Base-by-base conservation (phyloP, 2,888 invertebrate genomes). In the Chaetogeoica ovagalla region DNA sequence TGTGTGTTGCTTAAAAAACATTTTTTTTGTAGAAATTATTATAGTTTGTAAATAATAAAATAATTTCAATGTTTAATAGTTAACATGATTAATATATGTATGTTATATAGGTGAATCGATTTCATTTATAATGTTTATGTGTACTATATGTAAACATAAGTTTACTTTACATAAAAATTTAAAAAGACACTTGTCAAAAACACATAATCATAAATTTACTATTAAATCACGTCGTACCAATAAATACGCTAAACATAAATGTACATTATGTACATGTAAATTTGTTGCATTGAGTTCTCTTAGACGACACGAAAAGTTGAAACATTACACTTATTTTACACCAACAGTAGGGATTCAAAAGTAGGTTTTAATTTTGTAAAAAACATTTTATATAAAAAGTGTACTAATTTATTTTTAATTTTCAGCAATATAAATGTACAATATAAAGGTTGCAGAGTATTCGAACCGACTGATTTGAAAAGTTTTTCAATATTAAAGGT, bases 271-370 rank as follows among this genome's bases (percentile, higher is more conserved):
- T 68, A 2, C 39, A 15, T 5, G 5, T n/a, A 0, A 0, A n/a
- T 76, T 76, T 68, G 68, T 68, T 43, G 23, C 23, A n/a, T 68
- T n/a, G 15, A 68, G 76, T 68, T 76, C 76, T 48, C 48, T 76
- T n/a, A 68, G 57, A 23, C 76, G 76, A 30, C 76, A 76, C 9
- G 76, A 76, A 68, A 30, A 39, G 6, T 0, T 2, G 23, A 68
- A 59, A 76, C 76, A 76, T 48, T n/a, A 43, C 37, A 39, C 9
- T 2, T 23, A 19, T 48, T 8, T 76, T 9, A 76, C 43, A 0
- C 5, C 6, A 17, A 8, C 59, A 2, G 15, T 76, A 48, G 19
- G 8, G 11, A 23, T 5, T 3, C 59, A 2, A 59, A 59, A 43
- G 76, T 76, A n/a, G 59, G 68, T 68, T 21, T 39, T 8, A 17